phyloP scores from a whole-genome alignment of 1,140 invertebrate species.

The Solenopsis fugax region DNA sequence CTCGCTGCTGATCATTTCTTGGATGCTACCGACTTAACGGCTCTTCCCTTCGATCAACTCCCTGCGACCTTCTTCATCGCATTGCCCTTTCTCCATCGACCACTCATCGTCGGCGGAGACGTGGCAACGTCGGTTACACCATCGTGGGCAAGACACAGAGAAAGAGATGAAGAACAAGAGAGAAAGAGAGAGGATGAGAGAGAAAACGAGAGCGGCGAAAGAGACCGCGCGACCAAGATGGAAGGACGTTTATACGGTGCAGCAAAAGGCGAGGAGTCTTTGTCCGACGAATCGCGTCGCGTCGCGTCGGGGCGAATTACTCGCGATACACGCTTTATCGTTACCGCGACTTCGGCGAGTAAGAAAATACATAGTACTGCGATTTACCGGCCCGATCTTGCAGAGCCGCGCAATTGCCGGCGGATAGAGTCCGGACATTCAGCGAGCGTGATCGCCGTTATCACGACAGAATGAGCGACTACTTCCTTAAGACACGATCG shows the following conservation, averaged over 20 bases:
- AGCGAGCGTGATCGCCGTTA: conserved; percentile 34
- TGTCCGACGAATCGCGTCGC: conserved; percentile 47
- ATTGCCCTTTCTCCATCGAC: conserved; percentile 65
- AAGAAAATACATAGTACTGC: background rate
- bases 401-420: background rate
- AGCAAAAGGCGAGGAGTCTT: conserved; percentile 56
- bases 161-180: conserved; percentile 49
- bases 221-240: conserved; percentile 52
- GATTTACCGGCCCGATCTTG: conserved; percentile 4
- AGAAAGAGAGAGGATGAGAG: conserved; percentile 42
- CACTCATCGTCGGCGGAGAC: conserved; percentile 58
- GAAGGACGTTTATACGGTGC: conserved; percentile 55
- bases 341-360: conserved; percentile 5
- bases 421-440: background rate
- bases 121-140: conserved; percentile 75
- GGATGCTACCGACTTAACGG: conserved; percentile 79
- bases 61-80: conserved; percentile 66
- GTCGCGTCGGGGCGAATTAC: conserved; percentile 31
- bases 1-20: conserved; percentile 75
- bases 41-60: conserved; percentile 70
- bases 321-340: conserved; percentile 9
- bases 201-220: conserved; percentile 64
- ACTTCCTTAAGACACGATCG: conserved; percentile 7
- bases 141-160: conserved; percentile 58
- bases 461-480: conserved; percentile 7